These are phyloP conservation scores for Morelia viridis DNA, from an alignment of 2,797 vertebrate genomes.

Conservation along the genomic window DNA sequence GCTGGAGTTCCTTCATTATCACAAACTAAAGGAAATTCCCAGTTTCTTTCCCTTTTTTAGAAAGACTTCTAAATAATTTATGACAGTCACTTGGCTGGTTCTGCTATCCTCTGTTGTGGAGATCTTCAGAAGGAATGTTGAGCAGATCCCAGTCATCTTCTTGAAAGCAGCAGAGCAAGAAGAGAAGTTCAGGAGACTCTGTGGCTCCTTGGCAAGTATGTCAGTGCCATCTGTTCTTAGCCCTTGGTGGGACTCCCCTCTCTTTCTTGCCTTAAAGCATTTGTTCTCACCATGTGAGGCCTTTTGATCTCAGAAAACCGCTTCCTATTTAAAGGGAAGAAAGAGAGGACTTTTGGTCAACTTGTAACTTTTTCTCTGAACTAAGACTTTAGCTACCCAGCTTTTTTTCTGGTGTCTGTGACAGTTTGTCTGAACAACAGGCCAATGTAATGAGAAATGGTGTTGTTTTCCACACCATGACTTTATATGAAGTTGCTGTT, in stretches of 20 bases:
- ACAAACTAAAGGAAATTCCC: conserved; percentile 52
- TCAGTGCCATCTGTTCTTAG: conserved; percentile 76
- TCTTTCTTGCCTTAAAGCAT: conserved; percentile 68
- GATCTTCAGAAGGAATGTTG: not conserved
- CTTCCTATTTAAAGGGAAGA: conserved; percentile 44
- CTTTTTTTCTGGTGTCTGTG: not conserved
- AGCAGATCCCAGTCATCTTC: not conserved
- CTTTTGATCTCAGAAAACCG: conserved; percentile 74
- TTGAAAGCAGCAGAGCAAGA: not conserved
- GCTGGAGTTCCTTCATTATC: conserved; percentile 52
- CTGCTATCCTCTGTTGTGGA: conserved; percentile 14
- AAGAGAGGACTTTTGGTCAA: conserved; percentile 19
- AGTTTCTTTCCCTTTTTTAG: not conserved
- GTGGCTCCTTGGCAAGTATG: conserved; percentile 10
- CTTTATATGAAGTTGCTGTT: not conserved
- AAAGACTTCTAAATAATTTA: conserved; percentile 32
- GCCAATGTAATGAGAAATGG: not conserved
- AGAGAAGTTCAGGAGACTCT: not conserved
- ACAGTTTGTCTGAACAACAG: not conserved
- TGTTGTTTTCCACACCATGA: not conserved
- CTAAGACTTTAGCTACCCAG: conserved; percentile 24
- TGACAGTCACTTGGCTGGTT: not conserved
- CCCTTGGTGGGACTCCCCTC: conserved; percentile 71
- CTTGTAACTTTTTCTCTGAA: conserved; percentile 6
- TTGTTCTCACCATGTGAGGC: conserved; percentile 74